phyloP scores from a whole-genome alignment of 2,888 invertebrate genomes.

The Seira ritae region DNA sequence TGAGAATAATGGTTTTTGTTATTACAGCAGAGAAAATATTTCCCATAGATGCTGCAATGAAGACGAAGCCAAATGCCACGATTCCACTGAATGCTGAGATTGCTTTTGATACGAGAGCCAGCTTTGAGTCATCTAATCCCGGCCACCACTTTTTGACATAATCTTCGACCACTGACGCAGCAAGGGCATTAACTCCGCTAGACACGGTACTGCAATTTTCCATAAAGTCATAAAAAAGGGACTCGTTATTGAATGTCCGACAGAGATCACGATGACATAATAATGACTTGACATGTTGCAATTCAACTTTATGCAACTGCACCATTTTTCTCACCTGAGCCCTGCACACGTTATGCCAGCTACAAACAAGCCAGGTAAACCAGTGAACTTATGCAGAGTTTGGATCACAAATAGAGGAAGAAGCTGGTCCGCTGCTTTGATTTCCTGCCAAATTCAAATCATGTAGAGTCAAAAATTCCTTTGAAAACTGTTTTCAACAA shows the following conservation, averaged over 20 bases:
- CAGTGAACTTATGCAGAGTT: slow-evolving; percentile 84
- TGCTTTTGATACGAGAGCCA: slow-evolving; percentile 84
- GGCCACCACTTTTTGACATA: slow-evolving; percentile 78
- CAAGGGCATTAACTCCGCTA: slow-evolving; percentile 94
- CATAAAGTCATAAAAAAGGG: not conserved
- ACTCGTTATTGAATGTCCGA: too few relatives aligned
- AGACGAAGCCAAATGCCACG: slow-evolving; percentile 87
- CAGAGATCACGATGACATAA: too few relatives aligned
- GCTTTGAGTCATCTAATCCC: slow-evolving; percentile 76
- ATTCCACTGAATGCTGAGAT: slow-evolving; percentile 83
- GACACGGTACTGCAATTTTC: slow-evolving; percentile 88
- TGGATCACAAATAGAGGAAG: slow-evolving; percentile 94
- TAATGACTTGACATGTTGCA: too few relatives aligned
- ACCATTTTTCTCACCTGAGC: slow-evolving; percentile 66
- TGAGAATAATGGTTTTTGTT: not conserved
- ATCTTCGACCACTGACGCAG: slow-evolving; percentile 94
- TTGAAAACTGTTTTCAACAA: not conserved
- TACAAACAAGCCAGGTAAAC: slow-evolving; percentile 94
- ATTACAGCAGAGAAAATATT: slow-evolving; percentile 70
- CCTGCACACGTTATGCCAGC: slow-evolving; percentile 80
- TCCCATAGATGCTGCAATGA: slow-evolving; percentile 88
- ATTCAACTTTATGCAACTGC: too few relatives aligned
- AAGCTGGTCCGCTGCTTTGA: slow-evolving; percentile 86
- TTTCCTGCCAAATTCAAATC: slow-evolving; percentile 76
- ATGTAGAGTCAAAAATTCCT: not conserved